Conservation (phyloP, 1,140 invertebrate species). For the Pygmarrhopalites habei region DNA sequence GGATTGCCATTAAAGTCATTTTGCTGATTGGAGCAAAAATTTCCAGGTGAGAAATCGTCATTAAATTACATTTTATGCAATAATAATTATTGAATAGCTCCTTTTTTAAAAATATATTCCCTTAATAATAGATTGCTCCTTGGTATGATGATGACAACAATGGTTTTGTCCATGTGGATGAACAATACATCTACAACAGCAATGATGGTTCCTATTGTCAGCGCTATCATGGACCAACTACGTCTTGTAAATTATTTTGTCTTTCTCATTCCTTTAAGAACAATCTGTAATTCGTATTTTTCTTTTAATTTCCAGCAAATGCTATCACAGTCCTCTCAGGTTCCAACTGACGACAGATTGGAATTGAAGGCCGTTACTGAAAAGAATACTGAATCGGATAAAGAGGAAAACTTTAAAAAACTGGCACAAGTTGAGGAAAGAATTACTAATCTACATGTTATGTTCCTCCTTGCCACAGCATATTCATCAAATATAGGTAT, state of each 20-base stretch:
- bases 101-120: no score
- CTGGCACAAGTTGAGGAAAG: no score
- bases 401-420: no score
- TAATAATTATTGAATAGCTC: no score
- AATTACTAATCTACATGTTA: conserved; percentile 31
- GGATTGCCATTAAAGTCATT: conserved; percentile 69
- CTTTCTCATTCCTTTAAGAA: no score
- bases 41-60: no score
- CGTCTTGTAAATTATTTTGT: conserved; percentile 19
- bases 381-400: no score
- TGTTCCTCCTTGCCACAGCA: conserved; percentile 37
- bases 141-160: conserved; percentile 48
- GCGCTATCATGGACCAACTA: conserved; percentile 35
- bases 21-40: conserved; percentile 57
- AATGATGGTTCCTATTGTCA: conserved; percentile 43
- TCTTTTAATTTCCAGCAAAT: no score
- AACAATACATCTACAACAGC: conserved; percentile 46
- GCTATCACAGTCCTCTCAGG: no score
- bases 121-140: conserved; percentile 43
- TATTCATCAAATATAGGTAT: conserved; percentile 38
- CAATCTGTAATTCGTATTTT: conserved; percentile 7
- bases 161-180: conserved; percentile 49
- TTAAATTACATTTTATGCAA: no score
- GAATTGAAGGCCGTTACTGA: no score
- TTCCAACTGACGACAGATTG: background rate